Base-by-base conservation (phyloP, 2,113 vertebrate genomes). In the Bos indicus region DNA sequence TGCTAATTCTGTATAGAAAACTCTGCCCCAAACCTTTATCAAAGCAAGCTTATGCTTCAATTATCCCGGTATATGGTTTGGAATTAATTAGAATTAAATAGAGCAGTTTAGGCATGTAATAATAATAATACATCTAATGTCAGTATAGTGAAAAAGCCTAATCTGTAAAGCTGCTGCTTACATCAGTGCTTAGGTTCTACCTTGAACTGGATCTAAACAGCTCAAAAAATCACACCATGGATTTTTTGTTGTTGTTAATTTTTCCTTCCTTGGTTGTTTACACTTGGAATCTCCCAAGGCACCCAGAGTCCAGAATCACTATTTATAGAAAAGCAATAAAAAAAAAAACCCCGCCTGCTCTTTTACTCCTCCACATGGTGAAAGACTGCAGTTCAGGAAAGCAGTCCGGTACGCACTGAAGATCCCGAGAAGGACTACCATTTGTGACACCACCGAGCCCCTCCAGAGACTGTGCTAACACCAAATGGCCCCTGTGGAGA, bases 41-140 rank as follows among this genome's bases (percentile, higher is more conserved):
- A 95, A 91, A 81, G 33, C 10, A 74, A 88, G 6, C 28, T 83
- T 86, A 82, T 94, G 40, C 28, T 92, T 90, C 56, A 80, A 5
- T 90, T 90, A 51, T 56, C 23, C 30, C 8, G 2, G 46, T 36
- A 36, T 88, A 59, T 36, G 48, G 10, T 33, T 83, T 90, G 33
- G 21, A 67, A 95, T 84, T 80, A 90, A 90, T 36, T 52, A 71
- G 30, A 96, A 80, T 88, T 83, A 92, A 78, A 64, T 30, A 92
- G 19, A 80, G 11, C 16, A 92, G 74, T 51, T 94, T 46, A 95
- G 67, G 16, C 51, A 78, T 33, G 19, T 28, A 48, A 84, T 71
- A 81, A 43, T 84, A 91, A 94, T 19, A 62, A 77, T 64, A n/a
- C 2, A 88, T 52, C 51, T 90, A 62, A 93, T 94, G 11, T 93